Base-by-base conservation (phyloP, 2,888 invertebrate species). In the Agrotis clavis region DNA sequence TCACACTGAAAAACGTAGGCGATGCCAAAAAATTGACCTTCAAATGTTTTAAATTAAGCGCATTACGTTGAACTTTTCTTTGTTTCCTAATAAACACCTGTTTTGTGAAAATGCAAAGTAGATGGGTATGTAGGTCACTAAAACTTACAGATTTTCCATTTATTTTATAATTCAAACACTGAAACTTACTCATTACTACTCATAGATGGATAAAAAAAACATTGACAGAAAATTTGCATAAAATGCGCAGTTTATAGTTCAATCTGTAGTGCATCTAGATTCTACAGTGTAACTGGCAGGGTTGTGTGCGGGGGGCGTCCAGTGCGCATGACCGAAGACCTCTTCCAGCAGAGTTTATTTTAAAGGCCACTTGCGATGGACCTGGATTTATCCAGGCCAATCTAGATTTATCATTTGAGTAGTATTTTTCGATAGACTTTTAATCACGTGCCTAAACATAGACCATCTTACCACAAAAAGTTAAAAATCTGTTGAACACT, bases 251-350 rank as follows among this genome's bases (percentile, higher is more conserved):
- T 25, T 18, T 16, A 25, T 16, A 21, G 21, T 5, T 19, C 51
- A 19, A 19, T 13, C 11, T 19, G 19, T 51, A 51, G 51, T 19
- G 51, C 14, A 21, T 53, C 51, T 53, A 21, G 41, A 41, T 41
- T 41, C 41, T 41, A 41, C 11, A 41, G 21, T 19, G 21, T 2
- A 9, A 54, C 53, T 54, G 16, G 25, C 54, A 54, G 9, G 18
- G 54, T 25, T 54, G 54, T 54, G 54, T 54, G 54, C 25, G 25
- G 25, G 1, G 18, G 18, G 9, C 25, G 54, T 54, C 25, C 3
- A 54, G 9, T 25, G 54, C 54, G 54, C 54, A 54, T 54, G 54
- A 54, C 54, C 25, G 9, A 54, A 54, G 25, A 18, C 54, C 54
- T 54, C 16, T 25, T 25, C 3, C 14, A 53, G 21, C 5, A 0